Base-by-base conservation (phyloP, 2,888 invertebrate genomes). In the Lycaena phlaeas region DNA sequence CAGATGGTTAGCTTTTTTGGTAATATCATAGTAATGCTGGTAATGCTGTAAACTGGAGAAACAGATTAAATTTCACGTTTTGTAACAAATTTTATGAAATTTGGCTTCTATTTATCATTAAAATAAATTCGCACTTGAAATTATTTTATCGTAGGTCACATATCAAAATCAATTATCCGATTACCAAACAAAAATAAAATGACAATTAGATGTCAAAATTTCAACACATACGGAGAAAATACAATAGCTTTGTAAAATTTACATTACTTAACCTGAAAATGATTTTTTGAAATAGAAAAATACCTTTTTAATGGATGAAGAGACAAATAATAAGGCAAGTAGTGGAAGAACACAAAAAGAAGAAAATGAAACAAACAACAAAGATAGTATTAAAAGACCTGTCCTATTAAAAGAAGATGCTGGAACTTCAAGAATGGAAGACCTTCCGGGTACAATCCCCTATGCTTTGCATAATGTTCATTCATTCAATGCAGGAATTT, bases 231-330 rank as follows among this genome's bases (percentile, higher is more conserved):
- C n/a, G n/a, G n/a, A n/a, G n/a, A n/a, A n/a, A n/a, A n/a, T n/a
- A n/a, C n/a, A n/a, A n/a, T n/a, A n/a, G n/a, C n/a, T n/a, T n/a
- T n/a, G n/a, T n/a, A n/a, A n/a, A n/a, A n/a, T n/a, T n/a, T n/a
- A n/a, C n/a, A n/a, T n/a, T n/a, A n/a, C n/a, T n/a, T n/a, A 43
- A 45, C 38, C 14, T 40, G 40, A 40, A 46, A 49, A 48, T 47
- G 46, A 44, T 51, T 53, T 54, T 54, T 56, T 55, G 42, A 44
- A 54, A 50, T 57, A 64, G 64, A 67, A 72, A 78, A 74, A 71
- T 49, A 40, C 41, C 49, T 46, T 51, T 56, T 81, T 78, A 49
- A 82, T 82, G 82, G 79, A 74, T 48, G 59, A 70, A 51, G 57
- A 69, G 48, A 57, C 70, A 53, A 63, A 61, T 46, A 46, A 52